A percentile compares a stretch with the other conserved stretches of the same genome.
Conservation (phyloP, 2,797 vertebrate genomes). For the Anguilla megastoma region DNA sequence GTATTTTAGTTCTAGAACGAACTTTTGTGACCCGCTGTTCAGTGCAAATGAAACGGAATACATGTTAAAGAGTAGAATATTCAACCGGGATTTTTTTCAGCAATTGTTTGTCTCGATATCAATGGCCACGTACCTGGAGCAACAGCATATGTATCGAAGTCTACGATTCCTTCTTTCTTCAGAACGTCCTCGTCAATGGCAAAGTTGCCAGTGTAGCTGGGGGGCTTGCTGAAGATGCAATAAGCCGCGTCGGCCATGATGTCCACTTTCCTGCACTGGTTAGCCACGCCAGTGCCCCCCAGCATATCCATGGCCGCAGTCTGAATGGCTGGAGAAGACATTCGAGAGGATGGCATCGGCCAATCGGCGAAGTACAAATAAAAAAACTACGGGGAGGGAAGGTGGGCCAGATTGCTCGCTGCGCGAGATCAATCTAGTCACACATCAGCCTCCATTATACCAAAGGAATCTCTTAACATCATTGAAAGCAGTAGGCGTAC, state of each 20-base stretch:
- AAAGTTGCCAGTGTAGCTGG: constrained; percentile 87
- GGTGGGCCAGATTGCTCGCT: background rate
- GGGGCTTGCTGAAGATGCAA: constrained; percentile 79
- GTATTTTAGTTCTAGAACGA: too few species aligned
- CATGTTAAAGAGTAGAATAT: background rate
- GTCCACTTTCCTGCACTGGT: constrained; percentile 86
- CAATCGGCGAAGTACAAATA: background rate
- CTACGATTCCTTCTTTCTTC: constrained; percentile 77
- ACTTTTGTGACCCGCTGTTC: background rate
- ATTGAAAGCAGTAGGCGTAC: background rate
- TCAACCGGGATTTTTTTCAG: background rate
- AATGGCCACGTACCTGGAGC: constrained; percentile 74
- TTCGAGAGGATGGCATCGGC: background rate
- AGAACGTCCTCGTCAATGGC: constrained; percentile 88
- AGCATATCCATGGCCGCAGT: constrained; percentile 95
- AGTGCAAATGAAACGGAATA: background rate
- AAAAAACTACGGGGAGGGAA: background rate
- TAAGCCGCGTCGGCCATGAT: constrained; percentile 96
- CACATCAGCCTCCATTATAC: background rate
- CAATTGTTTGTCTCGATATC: background rate
- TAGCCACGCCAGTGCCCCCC: constrained; percentile 78
- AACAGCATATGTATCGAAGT: constrained; percentile 87
- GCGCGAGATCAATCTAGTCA: background rate
- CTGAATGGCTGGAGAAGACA: constrained; percentile 65
- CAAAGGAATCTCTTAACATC: background rate